Base-by-base conservation (phyloP, 2,113 vertebrate genomes). In the Ceyx melanurus region DNA sequence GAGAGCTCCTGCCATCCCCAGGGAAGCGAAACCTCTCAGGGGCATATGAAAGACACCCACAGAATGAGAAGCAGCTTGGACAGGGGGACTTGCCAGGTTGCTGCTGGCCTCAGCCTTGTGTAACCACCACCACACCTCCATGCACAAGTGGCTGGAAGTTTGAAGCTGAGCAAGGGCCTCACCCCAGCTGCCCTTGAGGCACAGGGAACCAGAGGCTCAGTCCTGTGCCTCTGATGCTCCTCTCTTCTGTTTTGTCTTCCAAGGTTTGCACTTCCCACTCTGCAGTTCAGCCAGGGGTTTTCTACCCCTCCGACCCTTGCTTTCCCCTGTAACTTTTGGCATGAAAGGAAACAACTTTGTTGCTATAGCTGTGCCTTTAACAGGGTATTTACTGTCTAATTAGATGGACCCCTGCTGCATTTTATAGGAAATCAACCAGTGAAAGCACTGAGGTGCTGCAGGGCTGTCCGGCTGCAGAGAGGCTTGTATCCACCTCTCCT, bases 381-480 rank as follows among this genome's bases (percentile, higher is more conserved):
- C 2, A 2, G 18, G 15, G 43, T 26, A 10, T 31, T 77, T 50
- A 16, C 42, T 42, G n/a, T 62, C 35, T n/a, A 40, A 66, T 73
- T 54, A 66, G 46, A 45, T 10, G 46, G 67, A 35, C 6, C 6
- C 21, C 23, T 19, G 29, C 48, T 2, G 6, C 13, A 57, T 61
- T 87, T 94, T 70, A 57, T 42, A 53, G 26, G 35, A 84, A 92
- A 84, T 35, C 58, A 61, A 23, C 45, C 3, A 26, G 22, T 2
- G 5, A 71, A 74, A 16, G 6, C 0, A 2, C 33, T 54, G 82
- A 50, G 71, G 33, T 29, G 48, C 51, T 50, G 37, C 35, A 46
- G 66, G 29, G 46, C 33, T 0, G 0, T 28, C 68, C 48, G 33
- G 29, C 50, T 1, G 0, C 33, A 23, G 15, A 0, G 0, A 1